Evolutionary conservation across 2,113 vertebrate genomes (phyloP), one percentile per base, ranked within the genome.

Genomic region (Ramphastos sulfuratus): DNA sequence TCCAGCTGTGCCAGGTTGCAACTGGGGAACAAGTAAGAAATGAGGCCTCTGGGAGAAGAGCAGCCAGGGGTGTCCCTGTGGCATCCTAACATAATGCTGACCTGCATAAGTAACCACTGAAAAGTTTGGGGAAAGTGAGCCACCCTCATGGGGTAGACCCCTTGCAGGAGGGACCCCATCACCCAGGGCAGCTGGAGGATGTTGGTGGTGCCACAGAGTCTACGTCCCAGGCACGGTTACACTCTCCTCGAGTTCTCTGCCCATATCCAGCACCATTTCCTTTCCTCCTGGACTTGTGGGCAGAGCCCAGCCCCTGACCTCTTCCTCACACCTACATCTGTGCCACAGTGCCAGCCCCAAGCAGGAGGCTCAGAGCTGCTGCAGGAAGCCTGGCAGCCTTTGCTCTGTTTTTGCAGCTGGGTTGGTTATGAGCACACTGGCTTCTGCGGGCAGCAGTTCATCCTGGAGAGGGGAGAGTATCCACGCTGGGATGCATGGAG

Each of bases 401-500:
- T 1, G 64, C 73, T 84, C 42, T 97, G 50, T 97, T 83, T 95
- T 90, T 83, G 86, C 97, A 99, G 99, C 96, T 99, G 99, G 99
- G 97, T 98, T 35, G 99, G 99, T 93, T 99, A 98, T 6, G 99
- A 99, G 91, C 99, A 99, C 96, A 98, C 98, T 85, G 99, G 98
- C 79, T 99, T 98, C 98, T 99, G 98, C 61, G 99, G 99, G 81
- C 99, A 99, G 96, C 99, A 99, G 98, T 99, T 99, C 97, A 98
- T 99, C 93, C 97, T 99, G 98, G 99, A 99, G 97, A 98, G 98
- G 95, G 99, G 99, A 89, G 98, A 99, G 93, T 99, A 99, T 94
- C 99, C 99, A 31, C 98, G 98, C 94, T 99, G 99, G 99, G 98
- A 99, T 50, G 98, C 99, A 39, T 99, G 99, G 99, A 99, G 99